phyloP scores from a whole-genome alignment of 2,888 invertebrate genomes.

The Amphiduros pacificus region DNA sequence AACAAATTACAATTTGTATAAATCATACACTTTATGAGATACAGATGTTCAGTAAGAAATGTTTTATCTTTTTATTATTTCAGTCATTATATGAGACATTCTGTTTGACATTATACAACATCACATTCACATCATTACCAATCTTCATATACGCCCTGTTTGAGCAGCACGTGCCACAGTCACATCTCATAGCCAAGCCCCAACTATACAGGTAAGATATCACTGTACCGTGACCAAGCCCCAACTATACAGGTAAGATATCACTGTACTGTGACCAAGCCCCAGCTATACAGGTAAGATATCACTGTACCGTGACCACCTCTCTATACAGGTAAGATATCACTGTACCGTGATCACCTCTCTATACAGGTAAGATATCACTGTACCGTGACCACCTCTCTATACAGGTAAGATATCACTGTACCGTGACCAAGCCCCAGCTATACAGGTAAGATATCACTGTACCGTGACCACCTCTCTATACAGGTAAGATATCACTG shows the following conservation, averaged over 20 bases:
- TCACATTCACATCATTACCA: constrained; percentile 76
- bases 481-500: too few relatives aligned
- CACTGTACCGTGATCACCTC: too few relatives aligned
- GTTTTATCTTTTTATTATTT: constrained; percentile 26
- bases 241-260: constrained; percentile 65
- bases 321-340: too few relatives aligned
- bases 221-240: constrained; percentile 61
- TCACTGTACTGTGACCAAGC: constrained; percentile 60
- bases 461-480: constrained; percentile 62
- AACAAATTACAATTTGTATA: too few relatives aligned
- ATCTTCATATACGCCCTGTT: constrained; percentile 74
- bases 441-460: constrained; percentile 68
- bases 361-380: constrained; percentile 68
- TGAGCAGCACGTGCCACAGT: constrained; percentile 71
- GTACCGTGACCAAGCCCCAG: constrained; percentile 66
- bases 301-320: constrained; percentile 60
- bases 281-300: constrained; percentile 71
- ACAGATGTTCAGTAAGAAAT: too few relatives aligned
- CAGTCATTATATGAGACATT: constrained; percentile 73
- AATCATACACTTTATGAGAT: too few relatives aligned
- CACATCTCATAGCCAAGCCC: constrained; percentile 67
- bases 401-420: too few relatives aligned
- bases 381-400: constrained; percentile 62
- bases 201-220: constrained; percentile 69
- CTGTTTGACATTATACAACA: constrained; percentile 76